Percentiles rank a stretch among this genome's conserved stretches.
These are phyloP conservation scores for Myotis myotis DNA, from an alignment of 2,797 vertebrate genomes.

Conservation along the genomic window DNA sequence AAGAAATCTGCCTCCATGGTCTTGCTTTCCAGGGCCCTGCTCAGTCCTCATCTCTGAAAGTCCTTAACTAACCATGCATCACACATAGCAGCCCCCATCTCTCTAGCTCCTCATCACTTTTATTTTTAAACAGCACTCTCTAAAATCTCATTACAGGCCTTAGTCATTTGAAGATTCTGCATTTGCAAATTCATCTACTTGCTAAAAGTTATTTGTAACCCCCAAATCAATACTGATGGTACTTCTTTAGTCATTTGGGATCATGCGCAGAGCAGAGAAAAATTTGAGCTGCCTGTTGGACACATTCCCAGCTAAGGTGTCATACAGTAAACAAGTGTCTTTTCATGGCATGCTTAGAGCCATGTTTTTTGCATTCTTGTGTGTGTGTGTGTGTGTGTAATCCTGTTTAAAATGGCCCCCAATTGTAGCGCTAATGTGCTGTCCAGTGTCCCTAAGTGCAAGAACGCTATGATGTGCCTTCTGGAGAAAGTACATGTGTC, in stretches of 20 bases:
- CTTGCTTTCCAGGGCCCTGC: background rate
- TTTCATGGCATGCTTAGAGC: background rate
- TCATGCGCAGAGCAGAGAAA: background rate
- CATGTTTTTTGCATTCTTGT: background rate
- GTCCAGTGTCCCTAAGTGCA: background rate
- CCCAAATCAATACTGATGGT: background rate
- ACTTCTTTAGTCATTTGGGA: background rate
- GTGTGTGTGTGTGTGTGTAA: background rate
- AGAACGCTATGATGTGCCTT: background rate
- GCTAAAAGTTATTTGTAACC: constrained; percentile 46
- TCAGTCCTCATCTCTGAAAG: background rate
- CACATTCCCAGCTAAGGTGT: background rate
- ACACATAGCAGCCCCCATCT: background rate
- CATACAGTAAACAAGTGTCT: background rate
- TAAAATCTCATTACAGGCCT: constrained; percentile 3
- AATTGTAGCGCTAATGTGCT: background rate
- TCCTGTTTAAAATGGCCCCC: background rate
- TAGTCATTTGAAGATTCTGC: background rate
- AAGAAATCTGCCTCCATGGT: background rate
- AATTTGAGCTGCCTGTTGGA: background rate
- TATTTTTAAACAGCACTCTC: constrained; percentile 25
- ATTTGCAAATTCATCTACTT: background rate
- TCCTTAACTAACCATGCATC: background rate
- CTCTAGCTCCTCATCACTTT: background rate
- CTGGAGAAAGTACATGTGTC: background rate